phyloP scores from a whole-genome alignment of 2,797 vertebrate species.

The Pagetopsis macropterus region DNA sequence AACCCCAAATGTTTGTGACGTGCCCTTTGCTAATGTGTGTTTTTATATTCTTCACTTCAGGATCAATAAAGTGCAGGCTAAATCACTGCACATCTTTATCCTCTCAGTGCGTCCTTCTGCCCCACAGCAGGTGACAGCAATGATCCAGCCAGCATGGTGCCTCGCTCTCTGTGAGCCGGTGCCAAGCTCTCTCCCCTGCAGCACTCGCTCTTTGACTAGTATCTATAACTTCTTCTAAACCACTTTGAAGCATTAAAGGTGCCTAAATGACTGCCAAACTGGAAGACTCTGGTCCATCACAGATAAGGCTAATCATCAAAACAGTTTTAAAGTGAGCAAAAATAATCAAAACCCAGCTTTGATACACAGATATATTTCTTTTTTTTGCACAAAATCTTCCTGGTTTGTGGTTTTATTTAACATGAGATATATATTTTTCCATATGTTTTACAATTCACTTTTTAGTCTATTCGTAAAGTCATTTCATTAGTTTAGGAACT shows the following conservation, averaged over 20 bases:
- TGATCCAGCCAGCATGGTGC: constrained; percentile 48
- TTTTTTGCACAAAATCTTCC: not conserved
- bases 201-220: constrained; percentile 26
- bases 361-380: not conserved
- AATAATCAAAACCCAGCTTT: not conserved
- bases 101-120: constrained; percentile 43
- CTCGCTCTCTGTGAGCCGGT: constrained; percentile 25
- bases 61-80: constrained; percentile 45
- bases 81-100: constrained; percentile 54
- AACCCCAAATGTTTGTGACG: constrained; percentile 2
- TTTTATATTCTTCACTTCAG: constrained; percentile 47
- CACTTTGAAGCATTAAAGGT: constrained; percentile 30
- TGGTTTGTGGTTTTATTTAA: not conserved
- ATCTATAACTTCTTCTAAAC: constrained; percentile 14
- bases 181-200: constrained; percentile 51
- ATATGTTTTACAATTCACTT: not conserved
- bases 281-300: constrained; percentile 5
- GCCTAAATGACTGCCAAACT: constrained; percentile 1
- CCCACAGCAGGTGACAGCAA: constrained; percentile 52
- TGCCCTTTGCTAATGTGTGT: constrained; percentile 42
- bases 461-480: not conserved
- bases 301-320: not conserved
- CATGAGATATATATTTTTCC: not conserved
- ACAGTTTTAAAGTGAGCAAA: not conserved
- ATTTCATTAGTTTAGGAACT: too few species aligned